Base-by-base conservation (phyloP, 2,113 vertebrate species). In the Pavo muticus region DNA sequence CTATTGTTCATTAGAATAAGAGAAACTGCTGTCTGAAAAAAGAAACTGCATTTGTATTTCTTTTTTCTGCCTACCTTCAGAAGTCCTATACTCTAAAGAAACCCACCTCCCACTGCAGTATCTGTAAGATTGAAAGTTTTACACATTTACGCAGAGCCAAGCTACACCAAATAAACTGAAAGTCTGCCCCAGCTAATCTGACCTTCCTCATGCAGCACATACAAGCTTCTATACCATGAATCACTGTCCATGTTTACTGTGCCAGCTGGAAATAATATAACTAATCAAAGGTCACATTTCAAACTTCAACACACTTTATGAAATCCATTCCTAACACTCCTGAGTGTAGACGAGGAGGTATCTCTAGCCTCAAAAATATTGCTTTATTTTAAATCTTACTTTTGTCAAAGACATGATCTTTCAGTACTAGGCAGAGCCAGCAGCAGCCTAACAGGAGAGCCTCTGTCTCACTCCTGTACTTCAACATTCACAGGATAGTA, bases 151-250 rank as follows among this genome's bases (percentile, higher is more conserved):
- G 67, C 35, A 80, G 15, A 70, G 56, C 29, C 50, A 84, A 79
- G 20, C 25, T 70, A 35, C 11, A 69, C 70, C 35, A 68, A 69
- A 69, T 32, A 90, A 78, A 92, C 44, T 78, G 70, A 52, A 69
- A 29, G 57, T 48, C 78, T 81, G 80, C 87, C 77, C 64, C 65
- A 37, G 92, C 50, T 87, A 65, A 95, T 81, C 27, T 42, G 86
- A 84, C 60, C 52, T 64, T 90, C 56, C 82, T 86, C 75, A 68
- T 37, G 45, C 37, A 35, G 4, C 21, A 63, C 48, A 54, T 54
- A 54, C 52, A 40, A 61, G 37, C 47, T 73, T 39, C 68, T 52
- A 50, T 1, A 9, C 42, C 8, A 1, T 69, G 71, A 95, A 40
- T 91, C 85, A 88, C 39, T n/a, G 37, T 35, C 76, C 25, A 0